Evolutionary conservation across 2,888 invertebrate genomes (phyloP).

Genomic region (Patella pellucida): DNA sequence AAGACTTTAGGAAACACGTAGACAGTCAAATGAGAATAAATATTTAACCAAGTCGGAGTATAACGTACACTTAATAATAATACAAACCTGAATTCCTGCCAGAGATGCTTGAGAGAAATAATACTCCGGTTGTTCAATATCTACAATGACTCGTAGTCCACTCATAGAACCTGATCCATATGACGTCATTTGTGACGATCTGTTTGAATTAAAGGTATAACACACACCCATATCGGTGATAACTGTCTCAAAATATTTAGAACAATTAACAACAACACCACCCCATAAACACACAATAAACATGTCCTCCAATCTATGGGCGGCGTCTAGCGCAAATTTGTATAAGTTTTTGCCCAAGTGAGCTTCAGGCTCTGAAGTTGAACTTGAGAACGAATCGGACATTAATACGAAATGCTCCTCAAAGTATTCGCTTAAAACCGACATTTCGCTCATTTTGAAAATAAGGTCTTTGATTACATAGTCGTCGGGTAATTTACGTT

Average conservation of each 20-base stretch:
- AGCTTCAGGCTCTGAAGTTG: not conserved
- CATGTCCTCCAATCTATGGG: not conserved
- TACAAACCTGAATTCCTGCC: not conserved
- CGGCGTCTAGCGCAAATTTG: not conserved
- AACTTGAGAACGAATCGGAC: too few relatives aligned
- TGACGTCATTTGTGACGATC: not conserved
- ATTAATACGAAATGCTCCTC: not conserved
- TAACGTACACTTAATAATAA: too few relatives aligned
- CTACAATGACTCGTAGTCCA: not conserved
- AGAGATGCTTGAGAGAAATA: not conserved
- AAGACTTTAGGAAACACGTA: too few relatives aligned
- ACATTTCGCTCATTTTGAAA: not conserved
- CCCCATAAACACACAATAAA: not conserved
- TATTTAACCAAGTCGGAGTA: too few relatives aligned
- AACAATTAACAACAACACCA: not conserved
- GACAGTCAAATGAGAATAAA: too few relatives aligned
- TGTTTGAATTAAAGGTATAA: not conserved
- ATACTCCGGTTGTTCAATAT: not conserved
- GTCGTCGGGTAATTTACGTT: not conserved
- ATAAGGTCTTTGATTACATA: not conserved
- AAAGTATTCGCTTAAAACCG: not conserved
- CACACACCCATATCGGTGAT: slow-evolving; percentile 2
- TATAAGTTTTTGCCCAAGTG: not conserved
- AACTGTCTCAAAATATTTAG: not conserved
- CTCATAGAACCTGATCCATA: not conserved